Evolutionary conservation across 2,113 vertebrate species (phyloP).

Genomic region (Trachemys scripta): DNA sequence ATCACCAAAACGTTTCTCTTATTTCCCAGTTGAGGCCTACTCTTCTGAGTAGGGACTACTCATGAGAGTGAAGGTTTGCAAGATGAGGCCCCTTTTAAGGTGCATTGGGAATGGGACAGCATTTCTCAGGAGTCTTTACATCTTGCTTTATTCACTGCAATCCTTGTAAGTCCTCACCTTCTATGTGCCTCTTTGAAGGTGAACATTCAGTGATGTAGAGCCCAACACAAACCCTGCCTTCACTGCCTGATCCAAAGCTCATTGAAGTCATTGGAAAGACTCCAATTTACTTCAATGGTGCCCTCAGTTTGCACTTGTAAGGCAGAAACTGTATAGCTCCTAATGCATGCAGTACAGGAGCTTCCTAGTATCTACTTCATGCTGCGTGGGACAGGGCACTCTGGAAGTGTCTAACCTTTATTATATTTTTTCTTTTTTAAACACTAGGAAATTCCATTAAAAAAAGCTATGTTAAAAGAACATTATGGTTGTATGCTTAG

Average conservation of each 20-base stretch:
- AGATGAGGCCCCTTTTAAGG: not conserved
- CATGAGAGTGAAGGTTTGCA: not conserved
- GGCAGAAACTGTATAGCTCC: not conserved
- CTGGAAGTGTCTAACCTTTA: not conserved
- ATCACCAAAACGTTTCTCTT: conserved; percentile 65
- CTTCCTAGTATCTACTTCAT: not conserved
- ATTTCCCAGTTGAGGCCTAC: not conserved
- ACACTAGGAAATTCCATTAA: conserved; percentile 17
- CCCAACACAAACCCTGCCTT: not conserved
- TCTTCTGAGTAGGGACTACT: not conserved
- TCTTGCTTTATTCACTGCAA: too few relatives aligned
- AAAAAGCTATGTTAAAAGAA: conserved; percentile 17
- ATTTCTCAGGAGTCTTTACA: not conserved
- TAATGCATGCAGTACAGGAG: not conserved
- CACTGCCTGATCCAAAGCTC: not conserved
- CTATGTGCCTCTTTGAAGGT: not conserved
- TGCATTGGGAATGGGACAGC: accelerated
- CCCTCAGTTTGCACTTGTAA: not conserved
- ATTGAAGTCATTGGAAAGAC: not conserved
- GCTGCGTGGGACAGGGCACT: not conserved
- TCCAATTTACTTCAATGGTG: not conserved
- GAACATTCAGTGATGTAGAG: not conserved
- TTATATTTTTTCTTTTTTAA: not conserved
- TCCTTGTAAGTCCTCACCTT: not conserved
- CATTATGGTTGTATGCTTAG: conserved; percentile 1